Evolutionary conservation across 2,888 invertebrate species (phyloP), one percentile per base, ranked within the genome.

Genomic region (Laothoe populi): DNA sequence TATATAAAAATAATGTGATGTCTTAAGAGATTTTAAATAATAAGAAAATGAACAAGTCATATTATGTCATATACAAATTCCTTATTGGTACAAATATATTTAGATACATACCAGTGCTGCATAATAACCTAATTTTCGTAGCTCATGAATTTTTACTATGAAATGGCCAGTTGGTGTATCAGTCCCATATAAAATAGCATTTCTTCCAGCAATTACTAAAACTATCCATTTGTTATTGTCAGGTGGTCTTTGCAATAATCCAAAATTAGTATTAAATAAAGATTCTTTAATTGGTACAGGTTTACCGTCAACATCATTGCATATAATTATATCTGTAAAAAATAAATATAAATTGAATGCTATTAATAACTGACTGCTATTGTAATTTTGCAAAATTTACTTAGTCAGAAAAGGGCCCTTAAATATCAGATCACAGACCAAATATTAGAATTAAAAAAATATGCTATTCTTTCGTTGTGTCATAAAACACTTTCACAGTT

Each of bases 61-160:
- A 3, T 26, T 4, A 3, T 26, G 7, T 7, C 26, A 4, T 4
- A 26, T 26, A 7, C 7, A 4, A 7, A 3, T 7, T 7, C 7
- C 26, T 26, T 26, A 26, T 4, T 26, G 26, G 26, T 7, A 7
- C 26, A 26, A 26, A n/a, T n/a, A 40, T 44, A 67, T 59, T 64
- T 57, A 58, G 49, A 31, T 60, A 53, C 73, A 87, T 89, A 95
- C 95, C 86, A 94, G 72, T 63, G 91, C 82, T 10, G 94, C 89
- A 75, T 86, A 86, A 76, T 94, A 95, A 40, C 95, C 95, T 62
- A 96, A 79, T 59, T 90, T 79, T 69, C 87, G 77, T 19, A 97
- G 86, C 73, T 96, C 96, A 63, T 94, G 90, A 13, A 95, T 66
- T 87, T 96, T 96, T 76, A 94, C 87, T n/a, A 83, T 73, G 64